These are phyloP conservation scores for Psilanteris sp. DNA, from an alignment of 1,140 invertebrate genomes.

Conservation along the genomic window DNA sequence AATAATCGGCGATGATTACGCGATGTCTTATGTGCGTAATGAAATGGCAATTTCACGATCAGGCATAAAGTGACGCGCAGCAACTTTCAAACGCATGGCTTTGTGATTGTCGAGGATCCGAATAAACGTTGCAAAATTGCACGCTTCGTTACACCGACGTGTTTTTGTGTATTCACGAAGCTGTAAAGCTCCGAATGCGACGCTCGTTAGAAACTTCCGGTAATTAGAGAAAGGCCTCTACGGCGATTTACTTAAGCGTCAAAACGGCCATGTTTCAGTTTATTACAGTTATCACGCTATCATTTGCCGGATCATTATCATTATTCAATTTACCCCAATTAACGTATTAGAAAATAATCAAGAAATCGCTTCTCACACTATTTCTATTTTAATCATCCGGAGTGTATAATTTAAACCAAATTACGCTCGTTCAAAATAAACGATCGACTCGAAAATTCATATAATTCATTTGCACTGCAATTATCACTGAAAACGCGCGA, in stretches of 20 bases:
- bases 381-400: slow-evolving; percentile 3
- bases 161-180: slow-evolving; percentile 31
- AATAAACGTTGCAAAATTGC: slow-evolving; percentile 58
- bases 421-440: not conserved
- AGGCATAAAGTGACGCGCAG: slow-evolving; percentile 9
- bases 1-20: not conserved
- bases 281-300: slow-evolving; percentile 46
- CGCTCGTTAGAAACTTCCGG: slow-evolving; percentile 61
- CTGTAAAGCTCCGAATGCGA: slow-evolving; percentile 26
- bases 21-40: slow-evolving; percentile 20
- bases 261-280: slow-evolving; percentile 32
- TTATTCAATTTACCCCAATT: slow-evolving; percentile 44
- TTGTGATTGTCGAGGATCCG: slow-evolving; percentile 21
- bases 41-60: slow-evolving; percentile 36
- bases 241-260: slow-evolving; percentile 35
- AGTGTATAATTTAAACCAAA: slow-evolving; percentile 4
- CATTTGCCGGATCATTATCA: slow-evolving; percentile 20
- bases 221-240: slow-evolving; percentile 44
- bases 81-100: slow-evolving; percentile 34
- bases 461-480: no score
- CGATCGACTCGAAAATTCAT: no score
- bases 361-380: not conserved
- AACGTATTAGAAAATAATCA: slow-evolving; percentile 19
- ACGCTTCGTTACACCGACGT: slow-evolving; percentile 42
- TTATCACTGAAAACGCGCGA: slow-evolving; percentile 6